A percentile compares a stretch with the other conserved stretches of the same genome.
These are phyloP conservation scores for Platalea minor DNA, from an alignment of 2,797 vertebrate genomes.

Conservation along the genomic window DNA sequence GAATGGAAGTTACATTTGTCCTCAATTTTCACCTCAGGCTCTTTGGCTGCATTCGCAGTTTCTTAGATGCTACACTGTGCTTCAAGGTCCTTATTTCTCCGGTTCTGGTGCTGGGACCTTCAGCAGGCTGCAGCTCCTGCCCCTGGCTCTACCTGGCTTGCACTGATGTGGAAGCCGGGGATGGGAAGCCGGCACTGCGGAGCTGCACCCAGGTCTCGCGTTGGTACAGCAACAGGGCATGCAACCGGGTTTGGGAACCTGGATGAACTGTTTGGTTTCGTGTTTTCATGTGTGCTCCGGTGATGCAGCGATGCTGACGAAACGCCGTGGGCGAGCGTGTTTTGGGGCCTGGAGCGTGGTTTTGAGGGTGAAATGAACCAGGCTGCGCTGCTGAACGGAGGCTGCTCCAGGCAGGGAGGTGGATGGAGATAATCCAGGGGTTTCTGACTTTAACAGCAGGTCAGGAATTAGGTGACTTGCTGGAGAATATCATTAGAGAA, in stretches of 20 bases:
- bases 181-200: neutral
- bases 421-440: neutral
- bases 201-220: fast-evolving
- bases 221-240: fast-evolving
- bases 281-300: fast-evolving
- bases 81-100: neutral
- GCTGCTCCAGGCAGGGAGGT: neutral
- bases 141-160: too few relatives aligned
- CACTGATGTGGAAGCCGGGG: fast-evolving
- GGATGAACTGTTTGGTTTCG: fast-evolving
- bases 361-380: neutral
- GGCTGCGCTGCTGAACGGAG: neutral
- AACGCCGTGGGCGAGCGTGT: fast-evolving
- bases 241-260: fast-evolving
- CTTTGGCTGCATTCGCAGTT: neutral
- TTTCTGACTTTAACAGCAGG: neutral
- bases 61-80: fast-evolving
- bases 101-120: fast-evolving
- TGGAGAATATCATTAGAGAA: conserved; percentile 32
- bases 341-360: neutral
- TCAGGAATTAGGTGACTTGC: conserved; percentile 51
- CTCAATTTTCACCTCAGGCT: neutral
- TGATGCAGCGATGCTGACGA: fast-evolving
- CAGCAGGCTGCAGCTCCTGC: neutral
- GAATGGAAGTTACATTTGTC: neutral